Evolutionary conservation across 1,140 invertebrate genomes (phyloP).

Genomic region (Bombus impatiens): DNA sequence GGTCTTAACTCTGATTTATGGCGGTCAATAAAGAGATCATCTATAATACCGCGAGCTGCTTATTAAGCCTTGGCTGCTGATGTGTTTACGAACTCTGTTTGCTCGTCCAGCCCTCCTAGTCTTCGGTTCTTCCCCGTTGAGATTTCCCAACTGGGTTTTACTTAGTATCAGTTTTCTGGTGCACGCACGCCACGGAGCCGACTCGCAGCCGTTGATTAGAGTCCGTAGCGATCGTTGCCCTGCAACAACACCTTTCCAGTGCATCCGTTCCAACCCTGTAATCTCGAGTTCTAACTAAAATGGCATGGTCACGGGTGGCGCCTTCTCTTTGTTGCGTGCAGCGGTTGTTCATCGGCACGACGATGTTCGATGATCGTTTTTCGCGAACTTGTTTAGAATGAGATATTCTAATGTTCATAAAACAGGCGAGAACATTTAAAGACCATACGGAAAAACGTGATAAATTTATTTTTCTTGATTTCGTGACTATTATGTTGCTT

Average conservation of each 20-base stretch:
- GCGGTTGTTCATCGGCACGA: not conserved
- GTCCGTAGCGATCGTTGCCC: not conserved
- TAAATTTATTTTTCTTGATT: not conserved
- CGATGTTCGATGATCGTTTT: not conserved
- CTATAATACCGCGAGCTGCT: slow-evolving; percentile 45
- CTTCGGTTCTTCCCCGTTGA: not conserved
- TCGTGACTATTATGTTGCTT: not conserved
- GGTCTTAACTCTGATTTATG: slow-evolving; percentile 56
- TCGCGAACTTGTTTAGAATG: not conserved
- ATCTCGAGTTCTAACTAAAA: slow-evolving; percentile 34
- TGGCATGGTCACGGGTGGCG: slow-evolving; percentile 10
- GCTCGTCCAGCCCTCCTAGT: slow-evolving; percentile 16
- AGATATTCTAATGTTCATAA: not conserved
- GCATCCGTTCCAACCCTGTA: slow-evolving; percentile 46
- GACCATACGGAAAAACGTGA: not conserved
- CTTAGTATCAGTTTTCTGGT: slow-evolving; percentile 26
- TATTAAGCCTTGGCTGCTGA: slow-evolving; percentile 38
- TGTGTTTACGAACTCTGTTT: slow-evolving; percentile 48
- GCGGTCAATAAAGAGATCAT: slow-evolving; percentile 58
- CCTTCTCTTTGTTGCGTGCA: not conserved
- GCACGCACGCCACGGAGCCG: slow-evolving; percentile 1
- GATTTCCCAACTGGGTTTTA: not conserved
- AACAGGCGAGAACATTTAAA: not conserved
- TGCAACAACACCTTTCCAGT: not conserved
- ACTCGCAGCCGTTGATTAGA: slow-evolving; percentile 24